phyloP scores from a whole-genome alignment of 2,888 invertebrate species.

The Latheticus oryzae region DNA sequence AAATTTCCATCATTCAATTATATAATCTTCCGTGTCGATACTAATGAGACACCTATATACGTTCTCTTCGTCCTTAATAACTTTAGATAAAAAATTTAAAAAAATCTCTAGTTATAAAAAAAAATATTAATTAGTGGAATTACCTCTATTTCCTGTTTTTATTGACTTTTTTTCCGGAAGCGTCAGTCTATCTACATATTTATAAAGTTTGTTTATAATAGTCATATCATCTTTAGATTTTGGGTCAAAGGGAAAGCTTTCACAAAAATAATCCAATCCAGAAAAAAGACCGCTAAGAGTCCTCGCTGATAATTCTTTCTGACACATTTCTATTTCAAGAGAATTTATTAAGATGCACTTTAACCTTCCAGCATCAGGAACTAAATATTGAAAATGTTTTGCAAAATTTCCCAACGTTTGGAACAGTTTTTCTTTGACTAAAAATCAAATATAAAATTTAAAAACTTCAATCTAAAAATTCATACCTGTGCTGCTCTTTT shows the following conservation, averaged over 20 bases:
- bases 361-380: constrained; percentile 41
- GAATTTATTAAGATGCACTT: constrained; percentile 29
- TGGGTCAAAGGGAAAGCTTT: constrained; percentile 52
- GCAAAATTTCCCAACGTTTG: constrained; percentile 54
- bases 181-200: constrained; percentile 49
- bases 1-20: too few species aligned
- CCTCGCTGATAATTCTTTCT: constrained; percentile 47
- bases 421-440: constrained; percentile 56
- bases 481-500: constrained; percentile 51
- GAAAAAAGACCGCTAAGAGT: constrained; percentile 53
- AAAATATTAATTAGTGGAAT: too few species aligned
- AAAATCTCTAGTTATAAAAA: too few species aligned
- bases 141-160: constrained; percentile 55
- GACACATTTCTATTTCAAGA: constrained; percentile 46
- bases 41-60: too few species aligned
- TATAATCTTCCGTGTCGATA: too few species aligned
- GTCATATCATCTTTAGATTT: constrained; percentile 46
- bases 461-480: constrained; percentile 4
- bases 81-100: too few species aligned
- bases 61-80: too few species aligned
- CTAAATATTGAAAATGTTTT: constrained; percentile 54
- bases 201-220: constrained; percentile 51
- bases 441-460: constrained; percentile 33
- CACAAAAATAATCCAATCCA: constrained; percentile 55
- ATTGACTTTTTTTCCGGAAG: too few species aligned